These are phyloP conservation scores for Probosciger aterrimus DNA, from an alignment of 2,113 vertebrate species.

Conservation along the genomic window DNA sequence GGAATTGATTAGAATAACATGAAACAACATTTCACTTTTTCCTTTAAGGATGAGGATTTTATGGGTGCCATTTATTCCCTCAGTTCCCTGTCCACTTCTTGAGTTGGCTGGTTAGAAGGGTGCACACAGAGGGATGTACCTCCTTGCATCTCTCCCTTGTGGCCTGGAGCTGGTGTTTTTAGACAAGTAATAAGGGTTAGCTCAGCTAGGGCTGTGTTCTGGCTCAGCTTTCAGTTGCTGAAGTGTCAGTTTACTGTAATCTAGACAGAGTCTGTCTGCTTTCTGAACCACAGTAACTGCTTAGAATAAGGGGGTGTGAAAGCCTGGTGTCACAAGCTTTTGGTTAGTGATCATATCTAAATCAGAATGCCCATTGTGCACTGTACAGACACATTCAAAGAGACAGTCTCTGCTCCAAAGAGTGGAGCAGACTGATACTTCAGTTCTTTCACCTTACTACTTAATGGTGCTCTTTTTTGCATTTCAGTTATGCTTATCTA, in stretches of 20 bases:
- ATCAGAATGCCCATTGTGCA: neutral
- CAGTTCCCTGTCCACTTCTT: neutral
- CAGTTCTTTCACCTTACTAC: neutral
- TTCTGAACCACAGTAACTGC: neutral
- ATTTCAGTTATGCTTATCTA: neutral
- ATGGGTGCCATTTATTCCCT: neutral
- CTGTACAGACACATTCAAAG: neutral
- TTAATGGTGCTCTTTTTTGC: neutral
- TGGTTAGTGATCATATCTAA: neutral
- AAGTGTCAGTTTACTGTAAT: neutral
- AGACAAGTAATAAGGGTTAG: neutral
- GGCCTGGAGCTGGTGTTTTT: neutral
- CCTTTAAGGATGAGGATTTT: neutral
- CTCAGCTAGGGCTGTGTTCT: neutral
- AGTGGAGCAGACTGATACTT: neutral
- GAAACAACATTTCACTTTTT: neutral
- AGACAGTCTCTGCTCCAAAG: neutral
- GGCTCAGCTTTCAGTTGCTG: neutral
- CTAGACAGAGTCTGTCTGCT: neutral
- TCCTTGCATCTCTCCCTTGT: neutral
- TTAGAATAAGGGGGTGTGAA: neutral
- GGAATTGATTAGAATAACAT: neutral
- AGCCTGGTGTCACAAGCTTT: neutral
- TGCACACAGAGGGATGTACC: neutral
- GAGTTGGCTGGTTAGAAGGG: neutral